Conservation (phyloP, 1,140 invertebrate genomes). For the Gonioctena quinquepunctata region DNA sequence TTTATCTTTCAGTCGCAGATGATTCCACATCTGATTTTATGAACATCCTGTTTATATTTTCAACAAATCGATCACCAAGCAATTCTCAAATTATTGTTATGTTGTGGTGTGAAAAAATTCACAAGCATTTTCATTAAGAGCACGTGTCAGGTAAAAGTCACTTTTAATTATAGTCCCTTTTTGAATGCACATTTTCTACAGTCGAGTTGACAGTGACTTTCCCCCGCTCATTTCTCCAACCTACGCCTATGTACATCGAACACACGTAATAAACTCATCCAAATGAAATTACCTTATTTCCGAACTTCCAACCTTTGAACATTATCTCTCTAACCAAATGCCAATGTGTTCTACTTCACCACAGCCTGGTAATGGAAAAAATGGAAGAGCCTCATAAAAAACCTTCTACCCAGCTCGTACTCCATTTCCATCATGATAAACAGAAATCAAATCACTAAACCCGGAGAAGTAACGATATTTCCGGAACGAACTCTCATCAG, state of each 20-base stretch:
- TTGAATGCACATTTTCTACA: no score
- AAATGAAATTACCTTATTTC: slow-evolving; percentile 40
- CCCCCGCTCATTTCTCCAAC: background rate
- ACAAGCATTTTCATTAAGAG: no score
- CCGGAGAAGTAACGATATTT: background rate
- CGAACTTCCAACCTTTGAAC: slow-evolving; percentile 50
- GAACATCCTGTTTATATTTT: no score
- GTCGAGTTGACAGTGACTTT: no score
- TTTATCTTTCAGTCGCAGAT: no score
- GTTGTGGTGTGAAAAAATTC: no score
- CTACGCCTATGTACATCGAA: background rate
- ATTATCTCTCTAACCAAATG: slow-evolving; percentile 21
- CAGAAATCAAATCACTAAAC: background rate
- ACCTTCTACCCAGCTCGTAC: background rate
- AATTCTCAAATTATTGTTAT: no score
- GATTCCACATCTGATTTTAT: no score
- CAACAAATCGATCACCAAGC: no score
- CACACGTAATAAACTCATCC: background rate
- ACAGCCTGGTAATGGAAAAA: background rate
- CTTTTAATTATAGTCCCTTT: no score
- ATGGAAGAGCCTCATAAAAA: background rate
- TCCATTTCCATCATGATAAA: background rate
- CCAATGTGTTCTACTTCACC: background rate
- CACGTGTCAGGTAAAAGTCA: no score
- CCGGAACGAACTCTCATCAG: background rate